These are phyloP conservation scores for Baryphthengus martii DNA, from an alignment of 2,113 vertebrate genomes.

Conservation along the genomic window DNA sequence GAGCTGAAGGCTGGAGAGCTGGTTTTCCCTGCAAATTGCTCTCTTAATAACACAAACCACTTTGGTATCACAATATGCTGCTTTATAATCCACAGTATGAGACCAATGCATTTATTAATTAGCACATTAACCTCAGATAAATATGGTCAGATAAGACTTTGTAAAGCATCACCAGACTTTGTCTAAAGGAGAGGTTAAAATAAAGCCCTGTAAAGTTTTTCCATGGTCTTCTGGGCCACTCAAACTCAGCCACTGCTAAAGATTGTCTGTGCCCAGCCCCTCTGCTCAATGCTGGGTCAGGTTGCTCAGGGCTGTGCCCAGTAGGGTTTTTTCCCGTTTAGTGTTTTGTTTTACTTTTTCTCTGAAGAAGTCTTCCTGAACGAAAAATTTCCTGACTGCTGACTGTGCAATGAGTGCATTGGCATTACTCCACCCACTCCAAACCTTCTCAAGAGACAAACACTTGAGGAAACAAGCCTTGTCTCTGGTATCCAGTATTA, in stretches of 20 bases:
- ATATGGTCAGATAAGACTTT: background rate
- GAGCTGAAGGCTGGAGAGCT: background rate
- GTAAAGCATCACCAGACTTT: background rate
- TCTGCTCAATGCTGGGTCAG: background rate
- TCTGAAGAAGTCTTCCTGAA: background rate
- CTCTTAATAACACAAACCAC: background rate
- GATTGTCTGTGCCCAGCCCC: background rate
- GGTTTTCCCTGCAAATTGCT: background rate
- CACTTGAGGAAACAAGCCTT: background rate
- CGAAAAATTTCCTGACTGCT: background rate
- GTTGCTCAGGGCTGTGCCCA: background rate
- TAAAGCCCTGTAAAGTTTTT: background rate
- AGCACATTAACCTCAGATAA: background rate
- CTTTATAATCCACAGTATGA: background rate
- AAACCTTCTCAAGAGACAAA: background rate
- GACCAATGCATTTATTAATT: background rate
- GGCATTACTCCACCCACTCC: background rate
- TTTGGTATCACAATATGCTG: background rate
- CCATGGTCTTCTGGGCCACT: background rate
- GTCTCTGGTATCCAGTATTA: background rate
- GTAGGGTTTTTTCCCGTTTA: accelerated
- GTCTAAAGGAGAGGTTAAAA: background rate
- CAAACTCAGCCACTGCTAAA: background rate
- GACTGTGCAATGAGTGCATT: background rate
- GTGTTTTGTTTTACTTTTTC: background rate